Conservation (phyloP, 2,888 invertebrate species). For the Beris morrisii region DNA sequence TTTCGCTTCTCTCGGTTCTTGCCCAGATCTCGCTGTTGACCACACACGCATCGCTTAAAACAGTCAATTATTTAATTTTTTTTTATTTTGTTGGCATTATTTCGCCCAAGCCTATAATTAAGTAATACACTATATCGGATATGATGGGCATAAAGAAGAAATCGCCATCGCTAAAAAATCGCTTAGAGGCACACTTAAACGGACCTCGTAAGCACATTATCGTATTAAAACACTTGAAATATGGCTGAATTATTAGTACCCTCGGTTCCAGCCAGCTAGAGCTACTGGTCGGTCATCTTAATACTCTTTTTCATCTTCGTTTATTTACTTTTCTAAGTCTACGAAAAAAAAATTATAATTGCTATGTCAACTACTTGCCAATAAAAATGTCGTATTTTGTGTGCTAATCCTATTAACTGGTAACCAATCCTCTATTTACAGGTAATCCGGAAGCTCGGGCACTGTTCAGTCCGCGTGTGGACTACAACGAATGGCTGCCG, state of each 20-base stretch:
- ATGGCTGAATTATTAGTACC: conserved; percentile 20
- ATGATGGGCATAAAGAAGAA: conserved; percentile 8
- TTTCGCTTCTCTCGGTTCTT: neutral
- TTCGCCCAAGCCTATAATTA: conserved; percentile 22
- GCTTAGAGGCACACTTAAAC: conserved; percentile 23
- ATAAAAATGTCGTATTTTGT: conserved; percentile 1
- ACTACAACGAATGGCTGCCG: conserved; percentile 84
- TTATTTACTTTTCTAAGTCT: neutral
- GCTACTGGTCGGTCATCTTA: conserved; percentile 2
- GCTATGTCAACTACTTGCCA: neutral
- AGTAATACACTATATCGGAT: neutral
- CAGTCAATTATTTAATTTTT: conserved; percentile 25
- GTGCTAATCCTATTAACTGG: conserved; percentile 2
- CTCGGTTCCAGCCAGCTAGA: neutral
- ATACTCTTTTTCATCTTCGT: conserved; percentile 2
- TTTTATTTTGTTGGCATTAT: conserved; percentile 7
- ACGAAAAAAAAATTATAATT: neutral
- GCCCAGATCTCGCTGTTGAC: conserved; percentile 5
- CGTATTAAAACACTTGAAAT: conserved; percentile 26
- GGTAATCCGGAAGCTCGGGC: conserved; percentile 44
- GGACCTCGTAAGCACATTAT: conserved; percentile 18
- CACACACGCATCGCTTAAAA: conserved; percentile 17
- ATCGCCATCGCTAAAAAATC: conserved; percentile 11
- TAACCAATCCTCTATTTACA: conserved; percentile 5
- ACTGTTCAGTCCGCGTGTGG: conserved; percentile 73